Conservation (phyloP, 2,797 vertebrate genomes). For the Myripristis jacobus region DNA sequence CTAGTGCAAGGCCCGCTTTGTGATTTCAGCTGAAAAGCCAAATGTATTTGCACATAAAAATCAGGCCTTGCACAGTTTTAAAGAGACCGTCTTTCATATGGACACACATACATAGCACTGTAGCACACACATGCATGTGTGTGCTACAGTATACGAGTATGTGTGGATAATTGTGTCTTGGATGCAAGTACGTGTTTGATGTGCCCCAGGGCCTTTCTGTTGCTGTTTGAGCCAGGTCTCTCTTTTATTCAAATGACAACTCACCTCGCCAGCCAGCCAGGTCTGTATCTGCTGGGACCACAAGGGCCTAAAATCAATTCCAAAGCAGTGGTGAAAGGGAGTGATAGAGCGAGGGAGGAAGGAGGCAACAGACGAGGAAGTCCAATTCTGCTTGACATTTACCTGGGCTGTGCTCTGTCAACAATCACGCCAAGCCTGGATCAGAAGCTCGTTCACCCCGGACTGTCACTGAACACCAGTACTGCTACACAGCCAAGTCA, state of each 20-base stretch:
- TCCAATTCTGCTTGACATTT: slow-evolving; percentile 69
- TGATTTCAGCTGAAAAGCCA: too few relatives aligned
- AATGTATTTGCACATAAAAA: too few relatives aligned
- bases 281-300: slow-evolving; percentile 51
- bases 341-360: slow-evolving; percentile 3
- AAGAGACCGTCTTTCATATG: too few relatives aligned
- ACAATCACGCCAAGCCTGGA: slow-evolving; percentile 46
- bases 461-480: slow-evolving; percentile 12
- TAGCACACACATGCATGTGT: slow-evolving; percentile 8
- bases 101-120: too few relatives aligned
- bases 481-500: slow-evolving; percentile 3
- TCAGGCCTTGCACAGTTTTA: too few relatives aligned
- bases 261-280: slow-evolving; percentile 37
- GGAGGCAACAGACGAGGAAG: slow-evolving; percentile 18
- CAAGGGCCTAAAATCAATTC: slow-evolving; percentile 68
- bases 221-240: slow-evolving; percentile 56
- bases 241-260: slow-evolving; percentile 71
- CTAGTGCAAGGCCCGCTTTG: too few relatives aligned
- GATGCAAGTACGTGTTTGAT: slow-evolving; percentile 44
- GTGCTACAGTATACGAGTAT: slow-evolving; percentile 7
- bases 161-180: slow-evolving; percentile 32
- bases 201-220: slow-evolving; percentile 43
- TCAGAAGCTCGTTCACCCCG: slow-evolving; percentile 23
- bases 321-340: slow-evolving; percentile 41
- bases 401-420: slow-evolving; percentile 52